Conservation (phyloP, 2,113 vertebrate species). For the Athene cunicularia region DNA sequence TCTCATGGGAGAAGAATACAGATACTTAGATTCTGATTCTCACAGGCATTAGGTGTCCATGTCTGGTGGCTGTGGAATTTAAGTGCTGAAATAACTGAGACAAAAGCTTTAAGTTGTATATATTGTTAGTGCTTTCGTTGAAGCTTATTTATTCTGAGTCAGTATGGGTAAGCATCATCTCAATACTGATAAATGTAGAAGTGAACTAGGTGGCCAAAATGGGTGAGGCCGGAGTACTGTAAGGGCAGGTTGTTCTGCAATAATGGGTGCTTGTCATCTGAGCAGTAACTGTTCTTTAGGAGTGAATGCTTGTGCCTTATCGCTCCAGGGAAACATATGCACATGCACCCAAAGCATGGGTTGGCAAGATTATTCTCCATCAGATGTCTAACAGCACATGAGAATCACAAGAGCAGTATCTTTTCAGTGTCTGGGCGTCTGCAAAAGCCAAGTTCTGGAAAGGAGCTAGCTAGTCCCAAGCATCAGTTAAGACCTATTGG, state of each 20-base stretch:
- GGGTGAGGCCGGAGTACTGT: not conserved
- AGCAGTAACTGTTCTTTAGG: not conserved
- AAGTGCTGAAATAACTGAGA: not conserved
- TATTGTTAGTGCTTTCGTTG: not conserved
- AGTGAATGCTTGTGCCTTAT: not conserved
- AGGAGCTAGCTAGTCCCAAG: not conserved
- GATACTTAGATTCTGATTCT: not conserved
- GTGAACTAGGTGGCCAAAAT: not conserved
- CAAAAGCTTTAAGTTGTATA: not conserved
- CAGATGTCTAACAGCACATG: no score
- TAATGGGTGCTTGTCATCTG: not conserved
- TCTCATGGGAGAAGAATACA: accelerated
- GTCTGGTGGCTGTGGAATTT: not conserved
- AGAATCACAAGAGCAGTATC: not conserved
- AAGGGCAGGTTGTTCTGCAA: not conserved
- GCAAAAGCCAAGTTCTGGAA: not conserved
- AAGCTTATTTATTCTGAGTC: not conserved
- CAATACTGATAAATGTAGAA: not conserved
- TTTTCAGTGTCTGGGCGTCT: not conserved
- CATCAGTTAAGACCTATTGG: not conserved
- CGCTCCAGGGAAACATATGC: accelerated
- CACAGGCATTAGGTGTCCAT: not conserved
- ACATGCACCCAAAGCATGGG: accelerated
- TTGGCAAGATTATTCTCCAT: not conserved
- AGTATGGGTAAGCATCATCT: not conserved